Evolutionary conservation across 2,797 vertebrate genomes (phyloP).

Genomic region (Mormyrus proboscirostris): DNA sequence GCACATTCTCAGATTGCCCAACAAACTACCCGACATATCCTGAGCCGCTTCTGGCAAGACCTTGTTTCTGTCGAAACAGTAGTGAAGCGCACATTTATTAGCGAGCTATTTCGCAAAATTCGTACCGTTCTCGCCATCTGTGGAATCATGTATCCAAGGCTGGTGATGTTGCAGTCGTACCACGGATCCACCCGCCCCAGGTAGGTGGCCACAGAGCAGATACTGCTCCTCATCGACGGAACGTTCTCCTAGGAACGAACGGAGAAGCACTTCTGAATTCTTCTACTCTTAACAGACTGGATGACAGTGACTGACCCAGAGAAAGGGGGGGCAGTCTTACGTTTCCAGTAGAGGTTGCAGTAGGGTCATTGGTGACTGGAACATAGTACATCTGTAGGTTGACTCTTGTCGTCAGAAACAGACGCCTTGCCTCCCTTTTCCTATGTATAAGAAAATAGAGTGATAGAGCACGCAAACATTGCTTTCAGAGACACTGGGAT

Average conservation of each 20-base stretch:
- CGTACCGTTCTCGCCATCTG: constrained; percentile 80
- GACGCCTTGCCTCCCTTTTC: constrained; percentile 78
- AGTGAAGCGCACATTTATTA: not conserved
- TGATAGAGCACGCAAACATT: not conserved
- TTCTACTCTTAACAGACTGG: not conserved
- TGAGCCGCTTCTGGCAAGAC: constrained; percentile 25
- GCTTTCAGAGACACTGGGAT: not conserved
- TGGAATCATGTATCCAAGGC: constrained; percentile 74
- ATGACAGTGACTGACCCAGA: not conserved
- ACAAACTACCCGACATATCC: no score
- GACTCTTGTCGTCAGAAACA: constrained; percentile 75
- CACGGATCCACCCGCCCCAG: constrained; percentile 80
- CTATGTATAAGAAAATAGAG: constrained; percentile 48
- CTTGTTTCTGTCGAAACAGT: constrained; percentile 18
- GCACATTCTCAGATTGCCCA: not conserved
- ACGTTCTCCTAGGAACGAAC: constrained; percentile 44
- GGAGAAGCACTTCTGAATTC: not conserved
- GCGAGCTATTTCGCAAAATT: not conserved
- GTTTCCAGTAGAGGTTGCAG: constrained; percentile 29
- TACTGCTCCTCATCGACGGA: constrained; percentile 38
- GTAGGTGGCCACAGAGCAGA: constrained; percentile 74
- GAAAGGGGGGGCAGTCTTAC: constrained; percentile 46
- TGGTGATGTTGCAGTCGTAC: constrained; percentile 81
- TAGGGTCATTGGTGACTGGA: constrained; percentile 55
- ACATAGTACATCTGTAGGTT: constrained; percentile 89